These are phyloP conservation scores for Vireo griseus DNA, from an alignment of 2,797 vertebrate species.

Conservation along the genomic window DNA sequence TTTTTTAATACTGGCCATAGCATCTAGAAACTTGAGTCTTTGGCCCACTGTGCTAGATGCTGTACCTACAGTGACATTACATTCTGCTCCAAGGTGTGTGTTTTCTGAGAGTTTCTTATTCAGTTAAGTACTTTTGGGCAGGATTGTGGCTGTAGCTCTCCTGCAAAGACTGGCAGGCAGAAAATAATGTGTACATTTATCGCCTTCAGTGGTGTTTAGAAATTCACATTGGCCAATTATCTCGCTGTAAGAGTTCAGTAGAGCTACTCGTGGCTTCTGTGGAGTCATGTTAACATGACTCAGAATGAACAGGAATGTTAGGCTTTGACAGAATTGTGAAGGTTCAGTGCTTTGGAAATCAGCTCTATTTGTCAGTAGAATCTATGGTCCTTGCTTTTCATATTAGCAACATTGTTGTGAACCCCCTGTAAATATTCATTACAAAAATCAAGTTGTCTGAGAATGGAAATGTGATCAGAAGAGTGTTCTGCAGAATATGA, in stretches of 20 bases:
- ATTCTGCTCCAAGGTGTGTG: not conserved
- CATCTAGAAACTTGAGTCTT: not conserved
- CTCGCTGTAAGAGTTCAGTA: not conserved
- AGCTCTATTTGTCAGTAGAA: not conserved
- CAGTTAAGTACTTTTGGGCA: not conserved
- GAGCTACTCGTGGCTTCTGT: not conserved
- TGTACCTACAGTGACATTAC: not conserved
- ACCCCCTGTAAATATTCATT: constrained; percentile 35
- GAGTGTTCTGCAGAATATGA: not conserved
- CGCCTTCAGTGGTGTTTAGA: not conserved
- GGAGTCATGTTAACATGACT: not conserved
- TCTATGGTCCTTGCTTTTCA: not conserved
- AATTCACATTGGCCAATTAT: not conserved
- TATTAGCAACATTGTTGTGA: not conserved
- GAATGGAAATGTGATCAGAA: constrained; percentile 26
- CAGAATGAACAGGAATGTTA: not conserved
- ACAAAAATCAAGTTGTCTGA: constrained; percentile 21
- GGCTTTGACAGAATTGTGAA: not conserved
- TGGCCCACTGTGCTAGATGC: not conserved
- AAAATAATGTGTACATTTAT: not conserved
- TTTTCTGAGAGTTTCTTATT: not conserved
- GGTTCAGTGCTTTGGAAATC: not conserved
- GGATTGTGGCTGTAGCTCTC: not conserved
- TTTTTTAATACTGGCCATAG: not conserved
- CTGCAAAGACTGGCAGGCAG: not conserved